Base-by-base conservation (phyloP, 2,113 vertebrate genomes). In the Mus pahari region DNA sequence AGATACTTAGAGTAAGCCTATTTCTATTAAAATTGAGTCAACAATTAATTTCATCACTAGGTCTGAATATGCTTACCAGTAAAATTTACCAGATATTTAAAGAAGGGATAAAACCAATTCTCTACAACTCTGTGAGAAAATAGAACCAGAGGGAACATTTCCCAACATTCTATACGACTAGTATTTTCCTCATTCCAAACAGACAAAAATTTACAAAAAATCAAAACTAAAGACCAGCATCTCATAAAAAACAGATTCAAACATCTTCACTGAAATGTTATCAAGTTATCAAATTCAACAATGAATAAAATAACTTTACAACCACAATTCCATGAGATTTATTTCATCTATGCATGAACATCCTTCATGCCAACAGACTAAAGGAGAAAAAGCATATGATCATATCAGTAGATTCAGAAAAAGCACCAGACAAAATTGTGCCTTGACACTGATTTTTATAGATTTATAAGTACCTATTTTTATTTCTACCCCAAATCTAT, bases 391-490 rank as follows among this genome's bases (percentile, higher is more conserved):
- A 66, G 45, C 33, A 74, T 66, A 14, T 26, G 14, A 50, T 73
- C 71, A 28, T 84, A 60, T 73, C 71, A 89, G 58, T 36, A 94
- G n/a, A 74, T 28, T 20, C 48, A 73, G 71, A 81, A 36, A 86
- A 60, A 94, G n/a, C 55, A 92, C 68, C 77, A 66, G 71, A 89
- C 13, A 78, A 84, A 73, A 92, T 19, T 78, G 75, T 78, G 62
- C 14, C 26, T 6, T 31, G 48, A 92, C 39, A 89, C 78, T 81
- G 77, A 68, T 60, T 95, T 88, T 94, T 95, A 24, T 92, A 55
- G 66, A n/a, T 70, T 89, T 83, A 33, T 50, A 55, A 78, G 62
- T 53, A 81, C 36, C 19, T 55, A 36, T 86, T 89, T 94, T 86
- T 82, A 75, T 73, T 53, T 91, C 68, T 71, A 36, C 60, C 22